These are phyloP conservation scores for Montipora capitata DNA, from an alignment of 92 coral and sea anemone genomes.

Conservation along the genomic window DNA sequence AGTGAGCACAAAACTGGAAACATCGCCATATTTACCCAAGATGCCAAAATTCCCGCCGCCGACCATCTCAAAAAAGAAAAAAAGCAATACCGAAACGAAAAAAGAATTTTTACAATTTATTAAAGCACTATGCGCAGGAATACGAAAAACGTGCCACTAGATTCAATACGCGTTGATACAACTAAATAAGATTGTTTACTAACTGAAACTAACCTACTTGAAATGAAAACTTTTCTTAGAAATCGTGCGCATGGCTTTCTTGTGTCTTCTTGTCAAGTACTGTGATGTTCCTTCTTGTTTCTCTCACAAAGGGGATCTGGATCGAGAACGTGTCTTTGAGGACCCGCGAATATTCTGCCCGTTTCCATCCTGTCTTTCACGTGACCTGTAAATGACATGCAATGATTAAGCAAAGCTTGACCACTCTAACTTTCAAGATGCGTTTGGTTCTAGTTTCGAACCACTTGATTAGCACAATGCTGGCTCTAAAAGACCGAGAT, in stretches of 20 bases:
- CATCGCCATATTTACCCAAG: no score
- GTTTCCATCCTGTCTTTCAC: slow-evolving; percentile 56
- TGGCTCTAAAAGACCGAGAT: neutral
- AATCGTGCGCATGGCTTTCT: slow-evolving; percentile 11
- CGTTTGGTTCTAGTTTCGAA: neutral
- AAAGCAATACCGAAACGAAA: no score
- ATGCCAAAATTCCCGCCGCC: no score
- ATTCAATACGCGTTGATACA: neutral
- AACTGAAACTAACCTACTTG: slow-evolving; percentile 47
- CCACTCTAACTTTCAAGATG: neutral
- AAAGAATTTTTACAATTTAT: neutral
- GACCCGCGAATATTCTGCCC: slow-evolving; percentile 50
- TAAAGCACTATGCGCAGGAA: neutral
- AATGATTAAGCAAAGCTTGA: neutral
- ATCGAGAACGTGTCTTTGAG: slow-evolving; percentile 55
- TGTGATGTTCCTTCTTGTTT: neutral
- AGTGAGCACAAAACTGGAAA: no score
- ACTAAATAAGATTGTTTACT: neutral
- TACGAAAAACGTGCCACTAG: neutral
- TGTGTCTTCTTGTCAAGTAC: slow-evolving; percentile 14
- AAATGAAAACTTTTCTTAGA: slow-evolving; percentile 7
- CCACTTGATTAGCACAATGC: neutral
- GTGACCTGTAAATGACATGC: slow-evolving; percentile 74
- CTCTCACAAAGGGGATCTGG: slow-evolving; percentile 64
- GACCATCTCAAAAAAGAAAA: no score